Evolutionary conservation across 2,113 vertebrate species (phyloP).

Genomic region (Colaptes auratus): DNA sequence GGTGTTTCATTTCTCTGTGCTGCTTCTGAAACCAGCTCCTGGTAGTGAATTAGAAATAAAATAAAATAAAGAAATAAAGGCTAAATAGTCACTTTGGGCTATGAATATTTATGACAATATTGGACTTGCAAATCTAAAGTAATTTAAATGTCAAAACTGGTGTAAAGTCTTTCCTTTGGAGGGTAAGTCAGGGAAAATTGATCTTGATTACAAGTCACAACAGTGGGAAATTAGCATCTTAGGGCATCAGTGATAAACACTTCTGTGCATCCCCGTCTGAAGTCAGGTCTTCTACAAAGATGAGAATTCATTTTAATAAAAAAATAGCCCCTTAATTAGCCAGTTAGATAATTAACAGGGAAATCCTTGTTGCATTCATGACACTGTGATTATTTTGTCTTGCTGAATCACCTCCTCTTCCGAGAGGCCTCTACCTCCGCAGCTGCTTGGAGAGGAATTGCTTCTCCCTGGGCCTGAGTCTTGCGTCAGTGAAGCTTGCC

Average conservation of each 20-base stretch:
- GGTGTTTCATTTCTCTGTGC: background rate
- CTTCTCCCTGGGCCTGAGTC: background rate
- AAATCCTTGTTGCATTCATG: background rate
- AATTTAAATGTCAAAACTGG: slow-evolving; percentile 64
- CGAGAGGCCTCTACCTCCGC: background rate
- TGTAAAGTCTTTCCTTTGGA: slow-evolving; percentile 36
- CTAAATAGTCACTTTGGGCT: background rate
- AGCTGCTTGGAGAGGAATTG: background rate
- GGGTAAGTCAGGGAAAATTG: slow-evolving; percentile 56
- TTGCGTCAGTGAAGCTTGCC: background rate
- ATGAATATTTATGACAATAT: slow-evolving; percentile 64
- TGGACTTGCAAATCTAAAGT: slow-evolving; percentile 66
- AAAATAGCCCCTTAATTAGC: background rate
- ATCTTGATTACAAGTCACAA: slow-evolving; percentile 40
- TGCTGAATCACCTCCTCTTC: background rate
- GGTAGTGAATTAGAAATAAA: background rate
- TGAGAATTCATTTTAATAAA: background rate
- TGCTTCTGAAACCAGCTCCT: background rate
- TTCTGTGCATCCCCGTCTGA: background rate
- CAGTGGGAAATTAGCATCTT: slow-evolving; percentile 40
- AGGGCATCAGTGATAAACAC: slow-evolving; percentile 9
- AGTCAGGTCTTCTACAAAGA: background rate
- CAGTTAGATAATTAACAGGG: background rate
- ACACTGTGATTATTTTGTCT: background rate
- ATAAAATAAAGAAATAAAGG: background rate